Conservation (phyloP, 30 jellyfish, hydroid and myxozoan genomes). For the Cassiopea xamachana region DNA sequence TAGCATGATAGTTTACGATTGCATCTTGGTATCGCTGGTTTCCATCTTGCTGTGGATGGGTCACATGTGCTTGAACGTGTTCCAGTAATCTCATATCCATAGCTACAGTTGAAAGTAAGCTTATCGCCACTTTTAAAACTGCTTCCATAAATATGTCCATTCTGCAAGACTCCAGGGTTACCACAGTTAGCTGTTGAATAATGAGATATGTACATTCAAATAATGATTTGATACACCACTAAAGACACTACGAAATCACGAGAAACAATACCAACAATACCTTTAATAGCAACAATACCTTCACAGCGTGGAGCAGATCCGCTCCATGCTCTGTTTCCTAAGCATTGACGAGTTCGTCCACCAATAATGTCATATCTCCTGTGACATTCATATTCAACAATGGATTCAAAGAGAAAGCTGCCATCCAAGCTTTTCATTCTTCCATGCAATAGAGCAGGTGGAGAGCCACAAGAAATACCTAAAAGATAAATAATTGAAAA, state of each 20-base stretch:
- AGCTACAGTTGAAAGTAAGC: conserved; percentile 9
- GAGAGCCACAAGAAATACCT: neutral
- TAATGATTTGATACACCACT: neutral
- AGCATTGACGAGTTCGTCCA: neutral
- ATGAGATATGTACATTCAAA: neutral
- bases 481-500: neutral
- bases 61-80: neutral
- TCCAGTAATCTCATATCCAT: conserved; percentile 25
- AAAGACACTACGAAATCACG: neutral
- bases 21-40: neutral
- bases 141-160: conserved; percentile 21
- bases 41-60: conserved; percentile 17
- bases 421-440: neutral
- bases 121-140: neutral
- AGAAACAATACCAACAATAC: neutral
- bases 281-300: neutral
- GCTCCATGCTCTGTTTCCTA: conserved; percentile 20
- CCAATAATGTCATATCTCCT: conserved; percentile 24
- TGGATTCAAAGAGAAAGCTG: neutral
- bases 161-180: conserved; percentile 8
- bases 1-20: too few relatives aligned
- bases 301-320: neutral
- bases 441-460: neutral
- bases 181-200: conserved; percentile 1
- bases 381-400: conserved; percentile 12